Percentiles rank a stretch among this genome's conserved stretches.
phyloP scores from a whole-genome alignment of 2,797 vertebrate genomes.

The Anabas testudineus region DNA sequence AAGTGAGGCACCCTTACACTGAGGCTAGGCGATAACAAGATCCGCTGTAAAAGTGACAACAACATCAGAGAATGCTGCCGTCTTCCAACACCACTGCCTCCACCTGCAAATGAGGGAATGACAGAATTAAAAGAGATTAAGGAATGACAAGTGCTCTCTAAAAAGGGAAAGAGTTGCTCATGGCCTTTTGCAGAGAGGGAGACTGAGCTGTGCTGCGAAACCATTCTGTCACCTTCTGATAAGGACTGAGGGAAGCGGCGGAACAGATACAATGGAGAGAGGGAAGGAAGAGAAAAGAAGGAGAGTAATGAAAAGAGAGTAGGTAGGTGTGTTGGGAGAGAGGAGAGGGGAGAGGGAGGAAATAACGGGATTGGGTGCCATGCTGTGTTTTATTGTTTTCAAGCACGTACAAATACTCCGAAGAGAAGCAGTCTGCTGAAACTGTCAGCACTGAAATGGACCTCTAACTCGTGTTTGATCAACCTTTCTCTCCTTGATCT shows the following conservation, averaged over 20 bases:
- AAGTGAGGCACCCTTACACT: slow-evolving; percentile 18
- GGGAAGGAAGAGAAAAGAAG: slow-evolving; percentile 15
- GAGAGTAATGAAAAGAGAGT: slow-evolving; percentile 31
- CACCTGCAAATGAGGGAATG: slow-evolving; percentile 58
- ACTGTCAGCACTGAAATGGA: slow-evolving; percentile 43
- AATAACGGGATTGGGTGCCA: slow-evolving; percentile 9
- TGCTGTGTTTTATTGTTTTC: slow-evolving; percentile 6
- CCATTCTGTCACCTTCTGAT: slow-evolving; percentile 68
- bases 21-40: slow-evolving; percentile 60
- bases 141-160: slow-evolving; percentile 48
- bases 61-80: slow-evolving; percentile 39
- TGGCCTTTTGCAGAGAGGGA: slow-evolving; percentile 50
- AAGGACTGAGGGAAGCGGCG: slow-evolving; percentile 49
- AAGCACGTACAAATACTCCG: slow-evolving; percentile 15
- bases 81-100: slow-evolving; percentile 33
- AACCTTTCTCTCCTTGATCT: slow-evolving; percentile 60
- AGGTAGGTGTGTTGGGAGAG: slow-evolving; percentile 18
- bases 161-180: slow-evolving; percentile 45
- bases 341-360: slow-evolving; percentile 1
- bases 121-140: slow-evolving; percentile 69
- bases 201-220: slow-evolving; percentile 55
- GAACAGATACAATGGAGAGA: slow-evolving; percentile 33
- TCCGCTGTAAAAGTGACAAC: slow-evolving; percentile 50
- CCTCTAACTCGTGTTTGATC: slow-evolving; percentile 59
- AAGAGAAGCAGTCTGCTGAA: slow-evolving; percentile 22